Evolutionary conservation across 2,797 vertebrate genomes (phyloP).

Genomic region (Sebastes aleutianus): DNA sequence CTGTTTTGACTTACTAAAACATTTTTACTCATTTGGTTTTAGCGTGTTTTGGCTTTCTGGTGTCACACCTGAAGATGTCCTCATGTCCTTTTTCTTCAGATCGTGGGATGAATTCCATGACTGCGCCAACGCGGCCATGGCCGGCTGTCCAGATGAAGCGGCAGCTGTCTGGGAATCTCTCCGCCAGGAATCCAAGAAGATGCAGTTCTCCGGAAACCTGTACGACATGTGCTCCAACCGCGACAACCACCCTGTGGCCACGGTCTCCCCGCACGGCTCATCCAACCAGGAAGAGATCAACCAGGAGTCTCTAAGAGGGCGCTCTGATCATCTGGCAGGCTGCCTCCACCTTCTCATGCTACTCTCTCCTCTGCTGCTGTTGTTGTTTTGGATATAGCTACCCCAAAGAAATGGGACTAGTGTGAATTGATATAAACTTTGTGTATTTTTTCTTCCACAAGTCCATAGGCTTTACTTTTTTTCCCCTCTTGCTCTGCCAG

Average conservation of each 20-base stretch:
- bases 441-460: constrained; percentile 46
- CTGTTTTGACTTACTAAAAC: background rate
- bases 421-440: constrained; percentile 62
- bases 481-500: constrained; percentile 50
- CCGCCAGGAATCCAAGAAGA: constrained; percentile 90
- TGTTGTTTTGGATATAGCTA: constrained; percentile 64
- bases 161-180: constrained; percentile 92
- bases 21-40: background rate
- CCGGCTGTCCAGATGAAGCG: constrained; percentile 87
- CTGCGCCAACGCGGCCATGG: constrained; percentile 87
- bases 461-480: constrained; percentile 47
- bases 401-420: constrained; percentile 34
- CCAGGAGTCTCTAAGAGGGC: constrained; percentile 87
- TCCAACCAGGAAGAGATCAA: constrained; percentile 82
- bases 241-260: constrained; percentile 51
- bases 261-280: constrained; percentile 37
- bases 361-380: constrained; percentile 52
- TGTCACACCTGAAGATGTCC: background rate
- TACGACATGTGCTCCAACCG: constrained; percentile 88
- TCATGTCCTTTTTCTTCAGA: constrained; percentile 65
- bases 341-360: constrained; percentile 31
- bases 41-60: background rate
- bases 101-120: constrained; percentile 93
- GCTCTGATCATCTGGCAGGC: constrained; percentile 25
- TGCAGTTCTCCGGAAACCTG: constrained; percentile 91